Conservation (phyloP, 2,888 invertebrate species). For the Crocallis elinguaria region DNA sequence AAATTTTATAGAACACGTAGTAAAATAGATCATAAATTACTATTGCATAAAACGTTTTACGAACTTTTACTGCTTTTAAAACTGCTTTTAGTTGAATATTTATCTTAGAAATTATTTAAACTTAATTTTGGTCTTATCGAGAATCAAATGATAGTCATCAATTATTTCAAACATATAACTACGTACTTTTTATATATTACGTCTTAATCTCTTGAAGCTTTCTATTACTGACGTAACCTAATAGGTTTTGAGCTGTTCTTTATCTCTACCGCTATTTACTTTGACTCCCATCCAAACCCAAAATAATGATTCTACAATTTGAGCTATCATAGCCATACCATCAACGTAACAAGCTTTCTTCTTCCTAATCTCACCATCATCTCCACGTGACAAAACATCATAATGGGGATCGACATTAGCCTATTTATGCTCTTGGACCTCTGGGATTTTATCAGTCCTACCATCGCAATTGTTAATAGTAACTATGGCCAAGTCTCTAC, state of each 20-base stretch:
- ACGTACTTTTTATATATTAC: neutral
- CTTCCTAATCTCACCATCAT: constrained; percentile 56
- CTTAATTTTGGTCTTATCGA: constrained; percentile 8
- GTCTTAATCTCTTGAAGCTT: neutral
- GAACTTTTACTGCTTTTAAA: constrained; percentile 12
- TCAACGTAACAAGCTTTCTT: constrained; percentile 40
- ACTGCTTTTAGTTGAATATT: constrained; percentile 1
- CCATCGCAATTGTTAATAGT: constrained; percentile 43
- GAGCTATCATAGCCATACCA: constrained; percentile 22
- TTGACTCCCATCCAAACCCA: constrained; percentile 15
- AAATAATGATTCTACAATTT: constrained; percentile 25
- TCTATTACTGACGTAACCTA: no score
- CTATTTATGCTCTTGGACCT: constrained; percentile 61
- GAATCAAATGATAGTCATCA: constrained; percentile 4
- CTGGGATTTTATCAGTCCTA: constrained; percentile 63
- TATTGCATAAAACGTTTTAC: constrained; percentile 4
- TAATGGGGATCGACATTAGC: constrained; percentile 77
- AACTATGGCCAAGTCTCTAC: constrained; percentile 38
- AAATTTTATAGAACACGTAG: constrained; percentile 18
- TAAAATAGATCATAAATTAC: constrained; percentile 13
- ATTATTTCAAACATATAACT: neutral
- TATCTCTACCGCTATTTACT: no score
- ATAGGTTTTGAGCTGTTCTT: no score
- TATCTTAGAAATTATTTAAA: neutral
- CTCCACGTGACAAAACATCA: constrained; percentile 74